A percentile compares a stretch with the other conserved stretches of the same genome.
Evolutionary conservation across 2,113 vertebrate genomes (phyloP).

Genomic region (Rattus rattus): DNA sequence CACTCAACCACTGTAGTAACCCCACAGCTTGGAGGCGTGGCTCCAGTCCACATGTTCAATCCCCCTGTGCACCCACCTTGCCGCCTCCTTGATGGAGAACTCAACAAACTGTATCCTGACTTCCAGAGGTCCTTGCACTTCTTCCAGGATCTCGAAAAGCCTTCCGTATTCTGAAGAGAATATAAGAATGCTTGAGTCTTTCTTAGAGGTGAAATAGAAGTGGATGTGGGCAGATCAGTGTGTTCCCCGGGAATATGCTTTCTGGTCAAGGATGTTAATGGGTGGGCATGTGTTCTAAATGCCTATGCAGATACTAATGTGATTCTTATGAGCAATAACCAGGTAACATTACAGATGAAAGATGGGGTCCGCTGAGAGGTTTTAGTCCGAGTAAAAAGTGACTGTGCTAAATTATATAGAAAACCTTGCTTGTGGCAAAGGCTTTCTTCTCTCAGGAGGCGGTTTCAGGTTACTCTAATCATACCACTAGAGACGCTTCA

Average conservation of each 20-base stretch:
- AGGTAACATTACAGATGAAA: background rate
- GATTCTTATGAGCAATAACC: background rate
- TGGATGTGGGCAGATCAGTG: background rate
- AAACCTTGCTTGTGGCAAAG: background rate
- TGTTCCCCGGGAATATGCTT: background rate
- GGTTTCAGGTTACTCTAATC: background rate
- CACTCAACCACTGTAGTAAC: background rate
- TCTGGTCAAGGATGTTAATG: background rate
- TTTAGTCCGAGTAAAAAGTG: background rate
- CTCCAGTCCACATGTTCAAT: too few relatives aligned
- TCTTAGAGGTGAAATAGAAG: background rate
- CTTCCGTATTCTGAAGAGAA: constrained; percentile 91
- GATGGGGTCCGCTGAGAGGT: too few relatives aligned
- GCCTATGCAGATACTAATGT: background rate
- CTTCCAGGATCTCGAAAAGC: constrained; percentile 94
- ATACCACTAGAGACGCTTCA: background rate
- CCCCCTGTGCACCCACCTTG: constrained; percentile 88
- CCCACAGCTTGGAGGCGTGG: background rate
- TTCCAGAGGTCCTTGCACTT: constrained; percentile 93
- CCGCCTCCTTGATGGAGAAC: constrained; percentile 96
- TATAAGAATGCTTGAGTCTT: background rate
- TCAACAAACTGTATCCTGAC: constrained; percentile 95
- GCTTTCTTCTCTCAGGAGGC: background rate
- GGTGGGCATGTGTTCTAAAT: background rate
- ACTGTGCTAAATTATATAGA: background rate